phyloP scores from a whole-genome alignment of 1,140 invertebrate genomes.

The Semibalanus balanoides region DNA sequence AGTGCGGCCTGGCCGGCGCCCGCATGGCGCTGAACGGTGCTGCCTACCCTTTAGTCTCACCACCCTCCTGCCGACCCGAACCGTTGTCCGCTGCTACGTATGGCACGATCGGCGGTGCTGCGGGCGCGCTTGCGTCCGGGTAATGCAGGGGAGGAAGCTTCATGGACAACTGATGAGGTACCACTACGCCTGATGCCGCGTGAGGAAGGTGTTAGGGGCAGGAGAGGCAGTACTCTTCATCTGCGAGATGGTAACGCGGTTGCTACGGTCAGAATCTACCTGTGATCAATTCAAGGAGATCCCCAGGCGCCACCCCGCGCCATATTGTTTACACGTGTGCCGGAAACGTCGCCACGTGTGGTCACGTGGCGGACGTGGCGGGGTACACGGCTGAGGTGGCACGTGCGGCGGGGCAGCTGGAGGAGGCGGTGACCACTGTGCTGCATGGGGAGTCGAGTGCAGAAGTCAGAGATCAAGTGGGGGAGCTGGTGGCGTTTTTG shows the following conservation, averaged over 20 bases:
- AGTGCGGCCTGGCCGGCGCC: not conserved
- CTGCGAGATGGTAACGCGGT: no score
- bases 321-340: not conserved
- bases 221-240: slow-evolving; percentile 68
- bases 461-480: not conserved
- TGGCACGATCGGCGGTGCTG: slow-evolving; percentile 28
- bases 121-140: slow-evolving; percentile 30
- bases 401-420: not conserved
- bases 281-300: no score
- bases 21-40: slow-evolving; percentile 32
- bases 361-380: not conserved
- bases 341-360: not conserved
- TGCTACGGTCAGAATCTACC: no score
- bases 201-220: slow-evolving; percentile 46
- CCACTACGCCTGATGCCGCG: slow-evolving; percentile 53
- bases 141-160: slow-evolving; percentile 36
- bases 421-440: not conserved
- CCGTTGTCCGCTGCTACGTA: slow-evolving; percentile 42
- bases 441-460: not conserved
- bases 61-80: slow-evolving; percentile 82
- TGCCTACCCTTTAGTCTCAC: slow-evolving; percentile 60
- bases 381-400: not conserved
- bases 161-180: slow-evolving; percentile 57
- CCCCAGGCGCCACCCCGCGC: not conserved
- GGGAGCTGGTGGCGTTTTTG: not conserved